These are phyloP conservation scores for Holacanthella duospinosa DNA, from an alignment of 2,888 invertebrate genomes.

Conservation along the genomic window DNA sequence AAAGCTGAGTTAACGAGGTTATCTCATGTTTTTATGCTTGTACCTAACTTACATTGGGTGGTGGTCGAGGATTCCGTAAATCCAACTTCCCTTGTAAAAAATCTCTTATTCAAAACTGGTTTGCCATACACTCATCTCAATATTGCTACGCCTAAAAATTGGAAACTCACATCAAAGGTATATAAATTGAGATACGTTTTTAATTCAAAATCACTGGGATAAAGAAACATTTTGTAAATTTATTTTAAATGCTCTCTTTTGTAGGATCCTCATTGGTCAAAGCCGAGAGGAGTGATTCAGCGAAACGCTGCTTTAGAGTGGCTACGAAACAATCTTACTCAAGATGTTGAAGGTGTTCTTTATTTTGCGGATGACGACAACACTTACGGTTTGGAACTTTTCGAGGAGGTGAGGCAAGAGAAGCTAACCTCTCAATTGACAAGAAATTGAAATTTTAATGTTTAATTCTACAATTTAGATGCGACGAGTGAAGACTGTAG, in stretches of 20 bases:
- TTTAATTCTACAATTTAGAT: too few relatives aligned
- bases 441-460: too few relatives aligned
- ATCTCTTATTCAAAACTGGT: slow-evolving; percentile 57
- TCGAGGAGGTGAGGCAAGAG: slow-evolving; percentile 61
- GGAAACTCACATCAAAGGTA: slow-evolving; percentile 54
- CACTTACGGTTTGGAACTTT: slow-evolving; percentile 77
- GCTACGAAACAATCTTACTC: slow-evolving; percentile 55
- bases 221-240: not conserved
- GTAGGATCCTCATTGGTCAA: slow-evolving; percentile 59
- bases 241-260: not conserved
- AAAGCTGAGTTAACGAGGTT: slow-evolving; percentile 88
- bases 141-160: slow-evolving; percentile 57
- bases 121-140: slow-evolving; percentile 57
- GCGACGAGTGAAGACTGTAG: slow-evolving; percentile 66
- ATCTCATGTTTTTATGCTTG: slow-evolving; percentile 72
- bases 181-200: slow-evolving; percentile 7
- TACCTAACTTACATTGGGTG: slow-evolving; percentile 86
- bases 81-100: slow-evolving; percentile 60
- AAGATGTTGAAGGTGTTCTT: slow-evolving; percentile 59
- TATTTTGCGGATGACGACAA: slow-evolving; percentile 98
- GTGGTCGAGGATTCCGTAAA: slow-evolving; percentile 72
- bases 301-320: slow-evolving; percentile 75
- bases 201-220: not conserved
- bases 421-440: not conserved
- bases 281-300: slow-evolving; percentile 82